Evolutionary conservation across 2,888 invertebrate genomes (phyloP).

Genomic region (Himalopsyche japonica): DNA sequence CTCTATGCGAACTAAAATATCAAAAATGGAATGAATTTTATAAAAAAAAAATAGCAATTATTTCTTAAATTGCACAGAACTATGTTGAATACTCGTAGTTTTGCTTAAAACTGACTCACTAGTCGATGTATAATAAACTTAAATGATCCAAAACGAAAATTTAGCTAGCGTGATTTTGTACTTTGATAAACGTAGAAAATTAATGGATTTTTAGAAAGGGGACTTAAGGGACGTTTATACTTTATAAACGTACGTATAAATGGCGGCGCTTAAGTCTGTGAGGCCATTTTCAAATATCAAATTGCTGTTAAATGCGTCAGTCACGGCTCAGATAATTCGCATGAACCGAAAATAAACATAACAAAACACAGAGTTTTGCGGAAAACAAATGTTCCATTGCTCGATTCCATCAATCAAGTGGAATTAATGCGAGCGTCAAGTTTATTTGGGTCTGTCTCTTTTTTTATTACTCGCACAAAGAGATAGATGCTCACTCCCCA

Average conservation of each 20-base stretch:
- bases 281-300: neutral
- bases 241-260: neutral
- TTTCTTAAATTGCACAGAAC: too few species aligned
- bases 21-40: too few species aligned
- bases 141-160: neutral
- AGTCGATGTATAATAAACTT: neutral
- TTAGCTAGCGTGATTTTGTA: neutral
- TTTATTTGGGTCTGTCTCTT: neutral
- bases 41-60: too few species aligned
- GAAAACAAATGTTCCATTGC: neutral
- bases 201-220: neutral
- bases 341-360: neutral
- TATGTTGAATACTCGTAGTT: too few species aligned
- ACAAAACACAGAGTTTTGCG: neutral
- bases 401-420: neutral
- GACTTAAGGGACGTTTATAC: neutral
- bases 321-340: neutral
- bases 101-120: neutral
- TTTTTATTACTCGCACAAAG: neutral
- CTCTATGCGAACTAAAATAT: too few species aligned
- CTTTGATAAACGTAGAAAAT: neutral
- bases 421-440: neutral
- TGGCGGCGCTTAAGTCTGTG: neutral
- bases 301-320: neutral
- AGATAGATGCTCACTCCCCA: neutral